Conservation (phyloP, 2,113 vertebrate genomes). For the Isurus oxyrinchus region DNA sequence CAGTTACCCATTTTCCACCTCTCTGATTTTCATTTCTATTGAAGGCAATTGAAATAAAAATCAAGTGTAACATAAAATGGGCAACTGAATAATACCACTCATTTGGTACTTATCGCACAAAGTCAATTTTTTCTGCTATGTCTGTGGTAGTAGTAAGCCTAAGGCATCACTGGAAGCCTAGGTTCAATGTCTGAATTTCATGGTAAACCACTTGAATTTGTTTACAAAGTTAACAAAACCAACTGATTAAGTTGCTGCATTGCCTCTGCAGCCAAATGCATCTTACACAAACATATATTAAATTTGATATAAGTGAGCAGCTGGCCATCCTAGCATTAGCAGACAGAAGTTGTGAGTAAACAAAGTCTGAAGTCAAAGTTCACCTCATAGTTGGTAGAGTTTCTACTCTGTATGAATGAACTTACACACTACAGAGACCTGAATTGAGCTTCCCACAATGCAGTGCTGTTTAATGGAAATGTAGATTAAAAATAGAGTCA, state of each 20-base stretch:
- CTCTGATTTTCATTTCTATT: neutral
- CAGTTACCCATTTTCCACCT: neutral
- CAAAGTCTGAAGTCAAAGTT: neutral
- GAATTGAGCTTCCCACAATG: neutral
- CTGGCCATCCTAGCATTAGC: neutral
- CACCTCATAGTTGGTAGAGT: neutral
- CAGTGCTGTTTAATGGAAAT: neutral
- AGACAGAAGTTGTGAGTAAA: neutral
- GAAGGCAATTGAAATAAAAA: neutral
- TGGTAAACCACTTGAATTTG: neutral
- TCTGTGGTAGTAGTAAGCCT: neutral
- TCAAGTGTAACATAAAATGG: neutral
- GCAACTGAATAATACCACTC: neutral
- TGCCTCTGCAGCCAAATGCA: neutral
- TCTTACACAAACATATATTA: neutral
- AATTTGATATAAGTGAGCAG: neutral
- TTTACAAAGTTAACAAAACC: neutral
- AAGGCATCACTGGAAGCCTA: neutral
- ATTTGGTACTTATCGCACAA: neutral
- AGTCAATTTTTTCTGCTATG: neutral
- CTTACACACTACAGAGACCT: neutral
- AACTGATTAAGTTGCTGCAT: neutral
- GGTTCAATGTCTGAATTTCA: neutral
- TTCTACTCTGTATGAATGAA: slow-evolving; percentile 8
- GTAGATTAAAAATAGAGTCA: neutral